Conservation (phyloP, 1,140 invertebrate species). For the Dufourea novaeangliae region DNA sequence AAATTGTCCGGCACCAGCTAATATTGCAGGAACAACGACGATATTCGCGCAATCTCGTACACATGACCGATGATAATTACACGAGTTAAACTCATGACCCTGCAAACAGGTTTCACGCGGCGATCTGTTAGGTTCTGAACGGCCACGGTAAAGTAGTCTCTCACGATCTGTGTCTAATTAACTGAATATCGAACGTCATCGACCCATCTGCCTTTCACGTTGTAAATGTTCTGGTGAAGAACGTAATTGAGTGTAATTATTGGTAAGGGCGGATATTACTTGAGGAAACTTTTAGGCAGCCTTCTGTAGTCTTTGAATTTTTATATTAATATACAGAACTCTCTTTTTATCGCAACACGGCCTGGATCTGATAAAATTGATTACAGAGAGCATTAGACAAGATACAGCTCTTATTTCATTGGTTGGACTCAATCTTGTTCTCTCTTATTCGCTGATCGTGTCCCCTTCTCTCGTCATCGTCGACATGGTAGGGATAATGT, state of each 20-base stretch:
- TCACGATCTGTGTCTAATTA: constrained; percentile 13
- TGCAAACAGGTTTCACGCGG: background rate
- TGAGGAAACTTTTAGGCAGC: background rate
- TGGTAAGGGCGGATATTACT: background rate
- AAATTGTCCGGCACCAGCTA: background rate
- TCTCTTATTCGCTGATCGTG: too few relatives aligned
- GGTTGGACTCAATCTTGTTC: too few relatives aligned
- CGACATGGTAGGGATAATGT: too few relatives aligned
- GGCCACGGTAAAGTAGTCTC: background rate
- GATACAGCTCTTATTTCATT: too few relatives aligned
- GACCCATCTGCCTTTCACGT: background rate
- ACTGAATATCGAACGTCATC: constrained; percentile 17
- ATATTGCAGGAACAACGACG: background rate
- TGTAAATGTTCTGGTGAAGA: too few relatives aligned
- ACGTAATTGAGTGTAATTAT: background rate
- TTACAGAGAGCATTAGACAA: too few relatives aligned
- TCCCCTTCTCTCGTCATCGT: too few relatives aligned
- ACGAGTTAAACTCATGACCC: background rate
- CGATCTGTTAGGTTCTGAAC: background rate
- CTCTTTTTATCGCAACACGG: too few relatives aligned
- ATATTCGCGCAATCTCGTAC: background rate
- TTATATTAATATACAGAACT: too few relatives aligned
- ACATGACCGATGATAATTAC: constrained; percentile 2
- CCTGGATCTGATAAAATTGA: too few relatives aligned
- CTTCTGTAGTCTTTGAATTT: background rate